Evolutionary conservation across 2,113 vertebrate genomes (phyloP).

Genomic region (Lophura nycthemera): DNA sequence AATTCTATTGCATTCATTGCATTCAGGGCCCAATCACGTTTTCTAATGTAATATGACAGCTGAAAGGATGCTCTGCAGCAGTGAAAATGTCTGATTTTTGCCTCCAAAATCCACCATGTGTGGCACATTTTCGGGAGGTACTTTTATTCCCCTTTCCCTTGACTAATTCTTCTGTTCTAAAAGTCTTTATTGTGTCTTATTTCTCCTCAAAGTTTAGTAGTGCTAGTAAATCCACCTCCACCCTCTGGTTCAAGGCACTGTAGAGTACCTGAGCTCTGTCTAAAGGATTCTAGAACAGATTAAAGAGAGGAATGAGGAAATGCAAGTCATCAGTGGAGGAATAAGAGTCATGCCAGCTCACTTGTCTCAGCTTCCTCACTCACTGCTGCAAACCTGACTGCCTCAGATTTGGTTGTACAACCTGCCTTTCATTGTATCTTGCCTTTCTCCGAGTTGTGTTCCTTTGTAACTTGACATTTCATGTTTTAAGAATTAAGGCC

Average conservation of each 20-base stretch:
- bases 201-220: neutral
- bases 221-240: neutral
- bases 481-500: neutral
- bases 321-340: neutral
- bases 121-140: neutral
- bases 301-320: neutral
- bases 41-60: neutral
- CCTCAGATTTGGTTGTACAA: slow-evolving; percentile 1
- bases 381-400: neutral
- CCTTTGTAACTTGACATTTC: neutral
- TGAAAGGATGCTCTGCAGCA: neutral
- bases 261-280: neutral
- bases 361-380: neutral
- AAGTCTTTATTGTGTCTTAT: neutral
- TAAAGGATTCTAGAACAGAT: neutral
- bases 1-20: neutral
- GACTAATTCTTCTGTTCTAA: neutral
- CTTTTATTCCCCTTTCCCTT: neutral
- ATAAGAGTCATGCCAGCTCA: neutral
- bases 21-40: neutral
- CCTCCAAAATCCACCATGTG: neutral
- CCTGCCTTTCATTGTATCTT: neutral
- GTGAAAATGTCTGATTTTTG: neutral
- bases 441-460: neutral
- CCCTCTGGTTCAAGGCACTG: neutral